A percentile compares a stretch with the other conserved stretches of the same genome.
Conservation (phyloP, 2,888 invertebrate genomes). For the Drosophila sordidapex region DNA sequence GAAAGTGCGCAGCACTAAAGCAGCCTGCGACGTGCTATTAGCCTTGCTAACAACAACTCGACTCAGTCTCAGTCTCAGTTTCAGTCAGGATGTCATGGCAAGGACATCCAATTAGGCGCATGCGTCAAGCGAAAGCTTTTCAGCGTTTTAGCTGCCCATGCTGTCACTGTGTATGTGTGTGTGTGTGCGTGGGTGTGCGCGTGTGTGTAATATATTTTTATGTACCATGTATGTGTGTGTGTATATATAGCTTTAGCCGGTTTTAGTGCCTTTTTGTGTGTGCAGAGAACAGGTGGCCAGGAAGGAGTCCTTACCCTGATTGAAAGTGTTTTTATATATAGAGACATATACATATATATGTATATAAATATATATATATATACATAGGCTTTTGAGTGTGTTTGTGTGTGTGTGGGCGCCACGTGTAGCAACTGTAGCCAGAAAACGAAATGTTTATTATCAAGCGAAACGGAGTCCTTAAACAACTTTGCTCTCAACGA, state of each 20-base stretch:
- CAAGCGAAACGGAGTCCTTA: not conserved
- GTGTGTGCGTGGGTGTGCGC: not conserved
- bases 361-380: not conserved
- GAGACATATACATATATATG: not conserved
- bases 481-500: not conserved
- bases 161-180: not conserved
- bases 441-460: not conserved
- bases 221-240: not conserved
- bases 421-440: constrained; percentile 2
- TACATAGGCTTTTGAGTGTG: not conserved
- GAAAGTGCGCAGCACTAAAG: constrained; percentile 17
- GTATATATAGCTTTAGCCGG: constrained; percentile 2
- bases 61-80: not conserved
- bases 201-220: not conserved
- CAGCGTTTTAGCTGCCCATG: not conserved
- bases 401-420: not conserved
- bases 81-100: constrained; percentile 52
- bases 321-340: not conserved
- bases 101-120: constrained; percentile 60
- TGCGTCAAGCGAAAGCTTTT: constrained; percentile 39
- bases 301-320: not conserved
- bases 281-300: constrained; percentile 15
- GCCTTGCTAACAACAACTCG: not conserved
- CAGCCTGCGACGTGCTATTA: constrained; percentile 14
- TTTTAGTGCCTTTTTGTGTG: constrained; percentile 7